Conservation (phyloP, 1,140 invertebrate species). For the Camponotus vicinus region DNA sequence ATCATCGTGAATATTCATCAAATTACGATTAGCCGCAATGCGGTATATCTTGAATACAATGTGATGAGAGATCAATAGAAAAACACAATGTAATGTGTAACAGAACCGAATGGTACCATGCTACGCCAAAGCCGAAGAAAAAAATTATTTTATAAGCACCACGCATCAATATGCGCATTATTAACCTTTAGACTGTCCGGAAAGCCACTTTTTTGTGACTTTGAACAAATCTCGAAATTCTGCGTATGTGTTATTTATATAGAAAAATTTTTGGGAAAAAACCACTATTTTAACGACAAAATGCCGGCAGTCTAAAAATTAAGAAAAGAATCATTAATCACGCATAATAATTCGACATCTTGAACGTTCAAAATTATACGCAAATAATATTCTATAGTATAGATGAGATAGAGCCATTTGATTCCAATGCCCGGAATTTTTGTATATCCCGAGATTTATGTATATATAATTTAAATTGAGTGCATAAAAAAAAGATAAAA, state of each 20-base stretch:
- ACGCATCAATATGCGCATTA: constrained; percentile 5
- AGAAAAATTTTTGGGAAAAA: too few relatives aligned
- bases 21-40: neutral
- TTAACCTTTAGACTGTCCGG: neutral
- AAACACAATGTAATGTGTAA: neutral
- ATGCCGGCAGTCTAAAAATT: too few relatives aligned
- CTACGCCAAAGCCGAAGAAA: neutral
- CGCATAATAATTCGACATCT: neutral
- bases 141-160: neutral
- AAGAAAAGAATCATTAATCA: neutral
- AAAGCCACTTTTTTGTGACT: too few relatives aligned
- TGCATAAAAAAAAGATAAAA: neutral
- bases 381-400: neutral
- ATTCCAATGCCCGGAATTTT: neutral
- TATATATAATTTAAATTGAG: neutral
- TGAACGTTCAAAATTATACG: neutral
- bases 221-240: too few relatives aligned
- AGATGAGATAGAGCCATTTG: neutral
- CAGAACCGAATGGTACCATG: neutral
- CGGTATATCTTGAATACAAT: neutral
- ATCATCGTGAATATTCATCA: neutral
- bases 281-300: too few relatives aligned
- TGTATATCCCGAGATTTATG: neutral
- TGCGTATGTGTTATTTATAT: too few relatives aligned
- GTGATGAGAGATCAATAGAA: neutral